These are phyloP conservation scores for Motacilla tschutschensis DNA, from an alignment of 2,113 vertebrate species.

Conservation along the genomic window DNA sequence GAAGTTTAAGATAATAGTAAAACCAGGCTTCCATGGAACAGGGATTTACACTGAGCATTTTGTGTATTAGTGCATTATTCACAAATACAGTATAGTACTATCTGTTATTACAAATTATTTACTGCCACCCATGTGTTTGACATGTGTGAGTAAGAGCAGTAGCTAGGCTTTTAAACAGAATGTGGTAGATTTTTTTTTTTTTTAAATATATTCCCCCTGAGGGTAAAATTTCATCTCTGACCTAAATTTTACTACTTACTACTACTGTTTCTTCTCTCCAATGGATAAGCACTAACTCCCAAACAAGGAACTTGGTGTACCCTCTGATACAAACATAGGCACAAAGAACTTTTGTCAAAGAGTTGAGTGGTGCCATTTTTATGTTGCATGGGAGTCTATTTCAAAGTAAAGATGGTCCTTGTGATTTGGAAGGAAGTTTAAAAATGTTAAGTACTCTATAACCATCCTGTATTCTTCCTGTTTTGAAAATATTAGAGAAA, in stretches of 20 bases:
- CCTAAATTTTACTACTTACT: not conserved
- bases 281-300: not conserved
- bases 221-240: not conserved
- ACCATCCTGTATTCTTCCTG: not conserved
- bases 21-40: not conserved
- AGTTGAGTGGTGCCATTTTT: not conserved
- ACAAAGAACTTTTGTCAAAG: not conserved
- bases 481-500: not conserved
- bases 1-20: not conserved
- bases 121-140: not conserved
- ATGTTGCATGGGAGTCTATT: not conserved
- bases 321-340: not conserved
- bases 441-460: not conserved
- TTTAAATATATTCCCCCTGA: not conserved
- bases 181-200: not conserved
- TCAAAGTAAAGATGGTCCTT: not conserved
- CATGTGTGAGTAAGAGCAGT: not conserved
- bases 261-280: not conserved
- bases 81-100: not conserved
- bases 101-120: not conserved
- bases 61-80: not conserved
- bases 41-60: not conserved
- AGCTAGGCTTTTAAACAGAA: not conserved
- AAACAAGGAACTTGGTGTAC: not conserved
- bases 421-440: not conserved